Evolutionary conservation across 2,113 vertebrate species (phyloP), one percentile per base, ranked within the genome.

Genomic region (Circaetus gallicus): DNA sequence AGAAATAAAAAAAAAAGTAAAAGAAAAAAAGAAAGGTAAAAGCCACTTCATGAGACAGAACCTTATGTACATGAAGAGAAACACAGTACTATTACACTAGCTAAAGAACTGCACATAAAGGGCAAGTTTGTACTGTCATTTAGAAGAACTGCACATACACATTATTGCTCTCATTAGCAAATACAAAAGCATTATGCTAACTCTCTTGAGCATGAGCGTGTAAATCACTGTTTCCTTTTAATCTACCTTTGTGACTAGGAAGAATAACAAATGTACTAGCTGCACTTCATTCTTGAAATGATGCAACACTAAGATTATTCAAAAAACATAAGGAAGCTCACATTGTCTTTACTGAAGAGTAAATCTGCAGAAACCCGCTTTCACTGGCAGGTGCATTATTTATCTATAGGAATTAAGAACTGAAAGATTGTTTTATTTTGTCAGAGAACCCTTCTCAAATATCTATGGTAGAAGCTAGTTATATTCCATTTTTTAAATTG

Each of bases 191-290:
- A 55, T 72, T 47, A 92, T 17, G 58, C 65, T 78, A 87, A 93
- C 61, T 42, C 84, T 66, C 73, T 31, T 55, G 53, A 89, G 77
- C 72, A 61, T 15, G 25, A 58, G 34, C 79, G 90, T 58, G 86
- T 65, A 93, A 93, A 95, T 66, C 91, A 71, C 84, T 43, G 83
- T 28, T 93, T 55, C 67, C 67, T 90, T 77, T 61, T 71, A 77
- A 89, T 78, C 77, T 88, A 82, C 84, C 81, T 91, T 66, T 87
- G 16, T 42, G 80, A 89, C 55, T 6, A 73, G 77, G 63, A 69
- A 80, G 66, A 88, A 77, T 34, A 92, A 77, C 79, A 90, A 93
- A 72, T 8, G 25, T 34, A 63, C 34, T 47, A 59, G 70, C 3
- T 61, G 66, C 43, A 16, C 82, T 85, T 89, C 47, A 50, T 24